phyloP scores from a whole-genome alignment of 2,888 invertebrate genomes.

The Molorchus minor region DNA sequence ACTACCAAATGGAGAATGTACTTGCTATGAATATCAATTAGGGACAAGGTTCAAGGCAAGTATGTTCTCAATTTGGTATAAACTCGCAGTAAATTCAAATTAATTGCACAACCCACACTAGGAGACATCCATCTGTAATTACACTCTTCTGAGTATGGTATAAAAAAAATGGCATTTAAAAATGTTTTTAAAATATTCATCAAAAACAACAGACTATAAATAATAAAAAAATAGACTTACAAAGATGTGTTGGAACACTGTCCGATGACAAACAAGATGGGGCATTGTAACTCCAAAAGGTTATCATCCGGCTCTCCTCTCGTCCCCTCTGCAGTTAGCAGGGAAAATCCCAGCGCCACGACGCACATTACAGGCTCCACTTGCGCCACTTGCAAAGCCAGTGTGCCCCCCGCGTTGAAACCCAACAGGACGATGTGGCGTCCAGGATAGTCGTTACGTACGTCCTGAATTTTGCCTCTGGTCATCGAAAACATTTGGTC shows the following conservation, averaged over 20 bases:
- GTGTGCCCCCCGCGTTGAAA: constrained; percentile 77
- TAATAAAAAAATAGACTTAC: constrained; percentile 60
- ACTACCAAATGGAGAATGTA: no score
- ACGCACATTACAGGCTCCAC: constrained; percentile 77
- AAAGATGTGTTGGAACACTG: constrained; percentile 73
- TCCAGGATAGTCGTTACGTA: constrained; percentile 72
- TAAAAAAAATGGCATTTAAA: no score
- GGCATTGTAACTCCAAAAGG: constrained; percentile 75
- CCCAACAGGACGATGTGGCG: constrained; percentile 80
- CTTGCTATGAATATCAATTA: no score
- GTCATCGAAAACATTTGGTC: constrained; percentile 74
- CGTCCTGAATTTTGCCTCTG: constrained; percentile 76
- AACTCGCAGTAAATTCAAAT: no score
- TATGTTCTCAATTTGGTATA: no score
- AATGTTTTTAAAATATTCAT: no score
- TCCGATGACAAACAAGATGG: constrained; percentile 81
- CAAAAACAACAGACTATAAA: no score
- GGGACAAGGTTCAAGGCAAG: no score
- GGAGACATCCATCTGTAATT: no score
- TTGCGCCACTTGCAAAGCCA: constrained; percentile 79
- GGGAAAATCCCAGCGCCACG: constrained; percentile 81
- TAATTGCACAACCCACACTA: no score
- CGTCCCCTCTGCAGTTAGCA: constrained; percentile 74
- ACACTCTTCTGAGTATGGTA: no score
- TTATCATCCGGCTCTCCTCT: constrained; percentile 81